phyloP scores from a whole-genome alignment of 53 echinoderm and acorn worm genomes.

The Stichopus horrens region DNA sequence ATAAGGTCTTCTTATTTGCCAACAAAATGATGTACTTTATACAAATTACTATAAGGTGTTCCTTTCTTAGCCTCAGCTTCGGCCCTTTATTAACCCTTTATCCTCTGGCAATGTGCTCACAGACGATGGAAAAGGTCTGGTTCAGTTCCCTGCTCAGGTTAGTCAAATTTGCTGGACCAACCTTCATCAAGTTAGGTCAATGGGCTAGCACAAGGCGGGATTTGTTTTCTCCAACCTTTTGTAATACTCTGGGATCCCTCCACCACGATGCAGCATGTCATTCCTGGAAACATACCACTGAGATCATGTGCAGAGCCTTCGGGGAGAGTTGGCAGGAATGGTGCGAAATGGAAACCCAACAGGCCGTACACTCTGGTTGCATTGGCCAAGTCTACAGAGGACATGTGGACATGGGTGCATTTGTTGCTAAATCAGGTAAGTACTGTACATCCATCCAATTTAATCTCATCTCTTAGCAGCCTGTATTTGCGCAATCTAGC shows the following conservation, averaged over 20 bases:
- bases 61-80: slow-evolving; percentile 53
- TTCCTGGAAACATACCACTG: slow-evolving; percentile 77
- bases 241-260: slow-evolving; percentile 76
- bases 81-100: slow-evolving; percentile 60
- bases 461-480: too few species aligned
- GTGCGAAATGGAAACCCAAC: slow-evolving; percentile 64
- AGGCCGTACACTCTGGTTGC: slow-evolving; percentile 81
- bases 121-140: slow-evolving; percentile 50
- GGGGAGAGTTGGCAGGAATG: slow-evolving; percentile 78
- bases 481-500: too few species aligned
- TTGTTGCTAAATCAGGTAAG: background rate
- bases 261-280: slow-evolving; percentile 86
- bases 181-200: slow-evolving; percentile 95
- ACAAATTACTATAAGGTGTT: slow-evolving; percentile 46
- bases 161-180: slow-evolving; percentile 85
- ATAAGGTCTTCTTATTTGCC: background rate
- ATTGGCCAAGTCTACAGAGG: slow-evolving; percentile 95
- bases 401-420: slow-evolving; percentile 65
- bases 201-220: slow-evolving; percentile 97
- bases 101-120: slow-evolving; percentile 54
- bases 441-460: too few species aligned
- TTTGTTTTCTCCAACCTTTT: slow-evolving; percentile 79
- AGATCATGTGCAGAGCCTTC: slow-evolving; percentile 71
- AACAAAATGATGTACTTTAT: slow-evolving; percentile 44
- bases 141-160: slow-evolving; percentile 52